These are phyloP conservation scores for Galerucella pusilla DNA, from an alignment of 2,888 invertebrate genomes.

Conservation along the genomic window DNA sequence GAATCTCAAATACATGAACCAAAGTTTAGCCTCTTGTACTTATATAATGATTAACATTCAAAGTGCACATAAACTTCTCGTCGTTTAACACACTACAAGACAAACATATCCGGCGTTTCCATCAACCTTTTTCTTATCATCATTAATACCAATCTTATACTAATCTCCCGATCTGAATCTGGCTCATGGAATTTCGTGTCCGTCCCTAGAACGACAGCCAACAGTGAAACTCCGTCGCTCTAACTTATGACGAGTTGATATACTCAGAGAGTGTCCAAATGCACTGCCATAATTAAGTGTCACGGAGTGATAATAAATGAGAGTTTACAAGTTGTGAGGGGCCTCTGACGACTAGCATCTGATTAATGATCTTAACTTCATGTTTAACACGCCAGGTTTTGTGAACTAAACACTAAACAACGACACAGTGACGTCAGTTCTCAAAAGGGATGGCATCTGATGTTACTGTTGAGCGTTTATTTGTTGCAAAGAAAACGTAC, in stretches of 20 bases:
- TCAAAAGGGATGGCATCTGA: constrained; percentile 52
- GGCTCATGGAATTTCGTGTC: constrained; percentile 17
- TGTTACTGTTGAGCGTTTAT: neutral
- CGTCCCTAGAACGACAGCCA: constrained; percentile 3
- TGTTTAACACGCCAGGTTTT: constrained; percentile 62
- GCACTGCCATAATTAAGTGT: constrained; percentile 59
- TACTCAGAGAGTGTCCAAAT: constrained; percentile 49
- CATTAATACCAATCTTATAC: constrained; percentile 34
- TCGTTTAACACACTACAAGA: neutral
- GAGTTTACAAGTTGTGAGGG: constrained; percentile 50
- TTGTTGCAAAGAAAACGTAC: neutral
- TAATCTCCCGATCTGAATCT: constrained; percentile 31
- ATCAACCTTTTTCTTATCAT: constrained; percentile 5
- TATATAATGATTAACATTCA: neutral
- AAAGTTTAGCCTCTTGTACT: neutral
- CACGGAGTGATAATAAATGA: constrained; percentile 60
- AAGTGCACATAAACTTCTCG: neutral
- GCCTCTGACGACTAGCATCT: constrained; percentile 58
- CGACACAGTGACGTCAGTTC: constrained; percentile 57
- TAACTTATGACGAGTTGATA: constrained; percentile 50
- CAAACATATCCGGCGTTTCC: neutral
- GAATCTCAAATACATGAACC: no score
- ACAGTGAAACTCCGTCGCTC: constrained; percentile 8
- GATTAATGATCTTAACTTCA: constrained; percentile 64
- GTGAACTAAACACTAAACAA: constrained; percentile 62